Conservation (phyloP, 2,113 vertebrate genomes). For the Halcyon malimbica region DNA sequence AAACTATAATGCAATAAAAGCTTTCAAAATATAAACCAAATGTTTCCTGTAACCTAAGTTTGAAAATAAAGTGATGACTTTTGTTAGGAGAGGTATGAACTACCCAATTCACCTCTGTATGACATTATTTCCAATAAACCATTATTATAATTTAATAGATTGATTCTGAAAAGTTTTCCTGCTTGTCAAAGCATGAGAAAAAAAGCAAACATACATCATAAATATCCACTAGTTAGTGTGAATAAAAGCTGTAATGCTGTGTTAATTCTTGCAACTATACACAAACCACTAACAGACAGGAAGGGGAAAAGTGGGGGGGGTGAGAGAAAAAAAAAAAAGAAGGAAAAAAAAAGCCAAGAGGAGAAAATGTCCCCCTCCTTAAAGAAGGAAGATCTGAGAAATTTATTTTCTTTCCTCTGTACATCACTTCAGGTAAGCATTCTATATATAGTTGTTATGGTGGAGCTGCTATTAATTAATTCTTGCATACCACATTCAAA, state of each 20-base stretch:
- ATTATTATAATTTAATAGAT: neutral
- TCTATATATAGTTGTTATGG: neutral
- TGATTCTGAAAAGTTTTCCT: neutral
- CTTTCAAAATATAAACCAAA: neutral
- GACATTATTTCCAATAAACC: neutral
- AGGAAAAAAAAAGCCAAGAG: neutral
- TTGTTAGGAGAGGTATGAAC: neutral
- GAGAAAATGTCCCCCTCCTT: neutral
- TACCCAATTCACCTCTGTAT: neutral
- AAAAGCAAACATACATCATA: neutral
- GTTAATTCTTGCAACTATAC: neutral
- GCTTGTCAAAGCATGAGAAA: neutral
- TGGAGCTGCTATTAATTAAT: neutral
- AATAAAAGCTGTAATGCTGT: neutral
- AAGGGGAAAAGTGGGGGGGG: neutral
- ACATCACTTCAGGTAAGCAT: neutral
- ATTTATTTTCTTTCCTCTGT: neutral
- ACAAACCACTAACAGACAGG: neutral
- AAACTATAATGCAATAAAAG: neutral
- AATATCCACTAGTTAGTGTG: neutral
- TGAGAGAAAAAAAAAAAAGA: neutral
- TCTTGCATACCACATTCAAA: neutral
- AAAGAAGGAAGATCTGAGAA: neutral
- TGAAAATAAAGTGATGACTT: neutral
- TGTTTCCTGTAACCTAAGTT: neutral